Conservation (phyloP, 2,797 vertebrate species). For the Anableps anableps region DNA sequence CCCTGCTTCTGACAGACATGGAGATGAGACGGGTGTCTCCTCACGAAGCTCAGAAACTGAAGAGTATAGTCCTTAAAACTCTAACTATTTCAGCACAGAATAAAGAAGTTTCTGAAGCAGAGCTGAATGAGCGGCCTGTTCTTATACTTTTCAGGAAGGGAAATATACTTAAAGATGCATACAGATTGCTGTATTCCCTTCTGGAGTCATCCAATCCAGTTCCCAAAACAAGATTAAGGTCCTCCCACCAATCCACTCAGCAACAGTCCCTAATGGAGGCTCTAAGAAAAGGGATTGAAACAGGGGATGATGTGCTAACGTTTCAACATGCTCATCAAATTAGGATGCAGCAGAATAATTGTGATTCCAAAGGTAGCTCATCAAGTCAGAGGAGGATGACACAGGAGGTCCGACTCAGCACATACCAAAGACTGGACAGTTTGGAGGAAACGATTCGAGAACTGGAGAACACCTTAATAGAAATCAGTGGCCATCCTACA, state of each 20-base stretch:
- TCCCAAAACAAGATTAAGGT: conserved; percentile 57
- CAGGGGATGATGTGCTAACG: conserved; percentile 56
- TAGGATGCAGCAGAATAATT: conserved; percentile 2
- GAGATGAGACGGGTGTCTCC: conserved; percentile 52
- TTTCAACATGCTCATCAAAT: conserved; percentile 31
- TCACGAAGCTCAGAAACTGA: conserved; percentile 39
- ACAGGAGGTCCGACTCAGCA: conserved; percentile 80
- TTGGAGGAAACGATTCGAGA: conserved; percentile 92
- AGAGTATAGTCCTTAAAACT: conserved; percentile 37
- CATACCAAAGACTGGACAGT: conserved; percentile 87
- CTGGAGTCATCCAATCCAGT: conserved; percentile 44
- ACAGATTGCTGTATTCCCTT: conserved; percentile 41
- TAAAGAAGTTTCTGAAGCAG: conserved; percentile 30
- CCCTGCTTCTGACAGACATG: conserved; percentile 55
- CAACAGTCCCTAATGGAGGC: conserved; percentile 53
- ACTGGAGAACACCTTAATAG: conserved; percentile 89
- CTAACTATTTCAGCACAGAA: conserved; percentile 40
- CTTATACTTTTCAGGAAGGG: conserved; percentile 43
- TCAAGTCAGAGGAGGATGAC: conserved; percentile 20
- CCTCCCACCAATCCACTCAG: conserved; percentile 20
- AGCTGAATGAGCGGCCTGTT: conserved; percentile 46
- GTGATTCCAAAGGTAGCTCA: not conserved
- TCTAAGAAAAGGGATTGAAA: conserved; percentile 65
- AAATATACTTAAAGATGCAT: conserved; percentile 42
- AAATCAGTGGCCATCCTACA: conserved; percentile 82